Conservation (phyloP, 2,888 invertebrate genomes). For the Drosophila recens region DNA sequence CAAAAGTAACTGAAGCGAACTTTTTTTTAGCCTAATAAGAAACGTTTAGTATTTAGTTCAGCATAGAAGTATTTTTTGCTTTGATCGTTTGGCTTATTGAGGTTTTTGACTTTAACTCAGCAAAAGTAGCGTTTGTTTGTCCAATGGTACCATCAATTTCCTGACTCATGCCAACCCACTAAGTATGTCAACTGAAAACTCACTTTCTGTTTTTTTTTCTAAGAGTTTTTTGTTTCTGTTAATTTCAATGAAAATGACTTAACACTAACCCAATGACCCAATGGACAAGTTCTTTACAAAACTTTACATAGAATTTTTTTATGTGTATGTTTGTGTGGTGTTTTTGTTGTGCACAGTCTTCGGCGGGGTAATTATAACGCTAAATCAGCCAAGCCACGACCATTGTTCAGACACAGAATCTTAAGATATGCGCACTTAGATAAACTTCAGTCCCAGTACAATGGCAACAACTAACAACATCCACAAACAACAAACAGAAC, state of each 20-base stretch:
- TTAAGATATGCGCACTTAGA: constrained; percentile 78
- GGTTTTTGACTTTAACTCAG: not conserved
- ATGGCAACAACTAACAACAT: constrained; percentile 52
- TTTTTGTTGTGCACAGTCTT: constrained; percentile 58
- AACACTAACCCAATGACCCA: constrained; percentile 81
- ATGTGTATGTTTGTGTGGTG: constrained; percentile 32
- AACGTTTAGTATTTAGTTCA: not conserved
- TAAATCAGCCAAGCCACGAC: constrained; percentile 73
- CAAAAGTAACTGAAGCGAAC: not conserved
- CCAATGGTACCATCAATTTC: constrained; percentile 23
- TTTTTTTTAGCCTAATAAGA: not conserved
- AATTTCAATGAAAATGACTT: constrained; percentile 79
- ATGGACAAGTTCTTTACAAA: constrained; percentile 77
- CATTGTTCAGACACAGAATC: constrained; percentile 69
- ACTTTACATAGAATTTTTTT: constrained; percentile 47
- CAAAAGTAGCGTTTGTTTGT: not conserved
- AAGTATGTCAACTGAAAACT: constrained; percentile 54
- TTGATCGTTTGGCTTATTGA: constrained; percentile 4
- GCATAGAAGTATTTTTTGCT: not conserved
- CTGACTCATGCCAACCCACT: constrained; percentile 27
- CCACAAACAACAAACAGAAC: constrained; percentile 48
- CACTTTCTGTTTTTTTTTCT: constrained; percentile 46
- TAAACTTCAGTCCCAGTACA: constrained; percentile 65
- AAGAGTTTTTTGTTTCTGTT: constrained; percentile 38
- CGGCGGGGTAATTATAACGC: constrained; percentile 76